These are phyloP conservation scores for Azorinus chamasolen DNA, from an alignment of 2,888 invertebrate species.

Conservation along the genomic window DNA sequence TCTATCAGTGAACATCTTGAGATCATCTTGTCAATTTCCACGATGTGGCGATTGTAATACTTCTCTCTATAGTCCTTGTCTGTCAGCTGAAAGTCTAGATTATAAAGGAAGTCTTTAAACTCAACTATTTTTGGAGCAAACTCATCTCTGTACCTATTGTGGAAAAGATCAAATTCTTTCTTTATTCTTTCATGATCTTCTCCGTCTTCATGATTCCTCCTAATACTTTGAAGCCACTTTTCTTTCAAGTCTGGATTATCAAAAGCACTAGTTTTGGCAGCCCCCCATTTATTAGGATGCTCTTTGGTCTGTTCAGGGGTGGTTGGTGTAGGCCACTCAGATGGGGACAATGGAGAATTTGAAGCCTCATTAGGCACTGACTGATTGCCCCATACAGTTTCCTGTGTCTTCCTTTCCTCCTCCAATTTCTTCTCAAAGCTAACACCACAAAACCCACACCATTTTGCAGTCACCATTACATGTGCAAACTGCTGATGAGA, in stretches of 20 bases:
- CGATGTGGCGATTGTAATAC: conserved; percentile 15
- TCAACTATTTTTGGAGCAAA: conserved; percentile 31
- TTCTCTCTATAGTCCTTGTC: conserved; percentile 21
- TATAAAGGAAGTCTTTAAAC: conserved; percentile 31
- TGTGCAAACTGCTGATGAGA: conserved; percentile 39
- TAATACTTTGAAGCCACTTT: not conserved
- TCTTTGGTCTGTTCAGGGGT: no score
- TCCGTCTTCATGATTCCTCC: conserved; percentile 16
- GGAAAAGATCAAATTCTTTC: conserved; percentile 25
- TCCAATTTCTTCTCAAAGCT: conserved; percentile 40
- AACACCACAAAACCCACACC: conserved; percentile 68
- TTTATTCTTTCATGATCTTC: conserved; percentile 18
- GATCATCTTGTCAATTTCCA: conserved; percentile 28
- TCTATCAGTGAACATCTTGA: conserved; percentile 5
- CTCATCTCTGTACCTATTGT: conserved; percentile 19
- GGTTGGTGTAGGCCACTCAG: not conserved
- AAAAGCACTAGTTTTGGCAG: no score
- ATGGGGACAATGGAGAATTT: no score
- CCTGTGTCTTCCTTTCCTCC: conserved; percentile 5
- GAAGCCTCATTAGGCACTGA: conserved; percentile 19
- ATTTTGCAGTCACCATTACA: conserved; percentile 46
- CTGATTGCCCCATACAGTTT: conserved; percentile 2
- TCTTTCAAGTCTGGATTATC: no score
- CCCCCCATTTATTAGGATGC: no score
- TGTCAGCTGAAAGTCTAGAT: conserved; percentile 22